Base-by-base conservation (phyloP, 2,888 invertebrate genomes). In the Spisula subtruncata region DNA sequence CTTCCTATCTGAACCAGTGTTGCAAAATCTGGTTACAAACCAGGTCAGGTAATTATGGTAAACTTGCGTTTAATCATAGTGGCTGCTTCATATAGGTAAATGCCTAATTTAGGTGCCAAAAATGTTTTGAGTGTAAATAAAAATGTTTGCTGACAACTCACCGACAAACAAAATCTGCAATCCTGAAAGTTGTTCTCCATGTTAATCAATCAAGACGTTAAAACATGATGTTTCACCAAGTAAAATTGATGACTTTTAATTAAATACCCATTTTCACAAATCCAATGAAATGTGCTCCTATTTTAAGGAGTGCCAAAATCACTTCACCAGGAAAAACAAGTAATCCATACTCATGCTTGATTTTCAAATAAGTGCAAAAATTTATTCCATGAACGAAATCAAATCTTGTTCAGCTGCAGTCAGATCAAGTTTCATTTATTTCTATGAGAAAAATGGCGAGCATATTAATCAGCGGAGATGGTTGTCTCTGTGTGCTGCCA, bases 291-390 rank as follows among this genome's bases (percentile, higher is more conserved):
- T 66, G 25, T n/a, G 25, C 25, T 25, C 25, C 60, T 8, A 20
- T 51, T 51, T 16, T 51, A 51, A 51, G 16, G 51, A 51, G 51
- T n/a, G n/a, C 8, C 8, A n/a, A 25, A 66, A 66, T 66, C 10
- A 10, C 20, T n/a, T 5, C 20, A 66, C 60, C 25, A 25, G 0
- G 12, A 12, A 25, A 25, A 10, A 66, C 12, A 66, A 66, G 60
- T 25, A 66, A 25, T 25, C 25, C 60, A 66, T 8, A 66, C 25
- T 66, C 25, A 25, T n/a, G 10, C 60, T 66, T 66, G 60, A 66
- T 25, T n/a, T 66, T 66, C 60, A 25, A 66, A 25, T 25, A 66
- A 66, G 60, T 66, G 60, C 60, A 66, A 66, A 66, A 66, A 66
- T 25, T n/a, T 10, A 66, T 66, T 66, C 25, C 60, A n/a, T 66